Percentiles rank a stretch among this genome's conserved stretches.
Conservation (phyloP, 2,888 invertebrate genomes). For the Caenorhabditis sp. region DNA sequence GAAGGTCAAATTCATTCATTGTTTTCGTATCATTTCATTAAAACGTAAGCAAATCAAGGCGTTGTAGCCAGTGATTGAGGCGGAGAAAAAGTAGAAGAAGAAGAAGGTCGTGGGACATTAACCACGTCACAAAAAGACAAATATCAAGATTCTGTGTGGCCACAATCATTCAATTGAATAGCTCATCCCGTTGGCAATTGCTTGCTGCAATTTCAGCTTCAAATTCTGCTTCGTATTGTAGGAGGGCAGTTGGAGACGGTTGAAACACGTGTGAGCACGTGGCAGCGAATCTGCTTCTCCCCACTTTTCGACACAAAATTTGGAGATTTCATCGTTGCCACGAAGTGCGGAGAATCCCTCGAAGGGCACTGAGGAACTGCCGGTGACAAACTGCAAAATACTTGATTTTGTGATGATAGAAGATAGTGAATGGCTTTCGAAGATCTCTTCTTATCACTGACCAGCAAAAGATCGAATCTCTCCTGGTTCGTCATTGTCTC, state of each 20-base stretch:
- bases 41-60: too few species aligned
- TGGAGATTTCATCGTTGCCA: slow-evolving; percentile 92
- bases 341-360: slow-evolving; percentile 95
- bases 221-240: slow-evolving; percentile 85
- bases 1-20: not conserved
- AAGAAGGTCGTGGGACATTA: too few species aligned
- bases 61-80: too few species aligned
- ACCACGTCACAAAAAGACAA: too few species aligned
- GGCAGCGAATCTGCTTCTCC: slow-evolving; percentile 73
- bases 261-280: slow-evolving; percentile 95
- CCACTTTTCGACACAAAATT: slow-evolving; percentile 80
- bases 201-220: slow-evolving; percentile 70
- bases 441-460: slow-evolving; percentile 61
- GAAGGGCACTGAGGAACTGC: slow-evolving; percentile 96
- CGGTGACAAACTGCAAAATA: slow-evolving; percentile 88
- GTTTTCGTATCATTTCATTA: not conserved
- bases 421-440: slow-evolving; percentile 8
- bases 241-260: slow-evolving; percentile 94
- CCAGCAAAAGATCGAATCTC: slow-evolving; percentile 89
- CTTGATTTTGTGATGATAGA: too few species aligned
- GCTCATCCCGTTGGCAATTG: slow-evolving; percentile 74
- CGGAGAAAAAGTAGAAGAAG: too few species aligned
- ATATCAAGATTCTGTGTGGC: not conserved
- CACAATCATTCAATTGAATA: slow-evolving; percentile 76
- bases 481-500: slow-evolving; percentile 94